These are phyloP conservation scores for Drosophila elegans DNA, from an alignment of 1,140 invertebrate genomes.

Conservation along the genomic window DNA sequence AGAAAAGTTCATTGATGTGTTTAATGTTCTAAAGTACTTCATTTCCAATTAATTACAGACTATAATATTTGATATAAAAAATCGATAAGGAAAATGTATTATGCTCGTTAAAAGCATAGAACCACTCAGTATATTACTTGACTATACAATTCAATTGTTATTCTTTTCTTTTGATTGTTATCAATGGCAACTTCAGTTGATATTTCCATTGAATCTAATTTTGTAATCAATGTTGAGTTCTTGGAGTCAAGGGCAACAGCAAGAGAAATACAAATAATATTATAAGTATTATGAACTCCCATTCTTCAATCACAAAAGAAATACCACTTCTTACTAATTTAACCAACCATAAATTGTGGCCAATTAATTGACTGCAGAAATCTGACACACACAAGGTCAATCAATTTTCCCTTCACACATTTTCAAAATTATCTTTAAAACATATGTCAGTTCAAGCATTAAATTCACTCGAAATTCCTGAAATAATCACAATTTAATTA, in stretches of 20 bases:
- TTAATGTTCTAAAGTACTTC: too few species aligned
- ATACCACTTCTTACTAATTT: neutral
- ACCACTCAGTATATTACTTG: constrained; percentile 12
- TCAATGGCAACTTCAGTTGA: neutral
- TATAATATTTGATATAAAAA: too few species aligned
- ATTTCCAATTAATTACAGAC: too few species aligned
- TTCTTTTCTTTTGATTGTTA: neutral
- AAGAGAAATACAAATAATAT: neutral
- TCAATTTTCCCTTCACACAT: constrained; percentile 11
- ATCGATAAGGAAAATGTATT: neutral
- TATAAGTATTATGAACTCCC: neutral
- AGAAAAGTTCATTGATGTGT: too few species aligned
- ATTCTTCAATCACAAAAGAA: neutral
- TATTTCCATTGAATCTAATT: constrained; percentile 6
- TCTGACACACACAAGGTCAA: constrained; percentile 11
- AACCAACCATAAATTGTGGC: too few species aligned
- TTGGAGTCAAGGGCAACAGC: neutral
- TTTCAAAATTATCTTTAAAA: constrained; percentile 7
- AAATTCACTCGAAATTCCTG: constrained; percentile 36
- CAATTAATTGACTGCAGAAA: neutral
- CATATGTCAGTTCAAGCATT: constrained; percentile 25
- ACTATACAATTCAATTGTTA: constrained; percentile 5
- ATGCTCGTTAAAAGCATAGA: constrained; percentile 1
- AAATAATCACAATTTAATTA: constrained; percentile 45
- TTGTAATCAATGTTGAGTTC: constrained; percentile 2